Evolutionary conservation across 2,888 invertebrate genomes (phyloP).

Genomic region (Drosophila birchii): DNA sequence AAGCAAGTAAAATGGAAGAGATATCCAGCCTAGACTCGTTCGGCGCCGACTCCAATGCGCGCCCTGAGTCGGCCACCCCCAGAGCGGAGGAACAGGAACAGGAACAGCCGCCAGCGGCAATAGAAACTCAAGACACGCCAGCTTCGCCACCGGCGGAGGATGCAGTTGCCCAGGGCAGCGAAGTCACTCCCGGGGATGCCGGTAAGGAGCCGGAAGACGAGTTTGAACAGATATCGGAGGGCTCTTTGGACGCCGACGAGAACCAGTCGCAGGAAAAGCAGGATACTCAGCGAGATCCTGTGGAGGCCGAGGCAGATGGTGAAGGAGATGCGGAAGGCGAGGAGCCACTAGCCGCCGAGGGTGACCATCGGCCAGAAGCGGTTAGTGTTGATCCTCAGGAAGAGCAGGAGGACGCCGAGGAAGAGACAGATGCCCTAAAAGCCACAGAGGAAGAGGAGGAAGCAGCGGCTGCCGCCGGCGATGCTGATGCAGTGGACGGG

Average conservation of each 20-base stretch:
- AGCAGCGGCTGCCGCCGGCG: slow-evolving; percentile 76
- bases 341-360: slow-evolving; percentile 14
- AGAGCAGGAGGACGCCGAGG: slow-evolving; percentile 46
- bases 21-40: slow-evolving; percentile 83
- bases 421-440: slow-evolving; percentile 50
- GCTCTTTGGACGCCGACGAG: slow-evolving; percentile 79
- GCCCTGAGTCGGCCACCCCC: slow-evolving; percentile 72
- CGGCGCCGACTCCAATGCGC: slow-evolving; percentile 73
- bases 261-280: slow-evolving; percentile 69
- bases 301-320: slow-evolving; percentile 16
- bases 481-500: slow-evolving; percentile 76
- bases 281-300: slow-evolving; percentile 22
- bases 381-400: slow-evolving; percentile 31
- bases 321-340: slow-evolving; percentile 22
- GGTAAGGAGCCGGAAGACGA: slow-evolving; percentile 64
- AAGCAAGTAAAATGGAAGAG: slow-evolving; percentile 78
- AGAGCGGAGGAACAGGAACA: slow-evolving; percentile 66
- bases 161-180: slow-evolving; percentile 21
- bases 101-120: slow-evolving; percentile 24
- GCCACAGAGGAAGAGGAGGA: slow-evolving; percentile 68
- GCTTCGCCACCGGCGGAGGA: slow-evolving; percentile 58
- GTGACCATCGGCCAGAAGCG: slow-evolving; percentile 10
- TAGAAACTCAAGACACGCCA: slow-evolving; percentile 53
- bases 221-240: slow-evolving; percentile 82
- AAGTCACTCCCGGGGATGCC: background rate